Conservation (phyloP, 2,888 invertebrate genomes). For the Drosophila cyrtoloma region DNA sequence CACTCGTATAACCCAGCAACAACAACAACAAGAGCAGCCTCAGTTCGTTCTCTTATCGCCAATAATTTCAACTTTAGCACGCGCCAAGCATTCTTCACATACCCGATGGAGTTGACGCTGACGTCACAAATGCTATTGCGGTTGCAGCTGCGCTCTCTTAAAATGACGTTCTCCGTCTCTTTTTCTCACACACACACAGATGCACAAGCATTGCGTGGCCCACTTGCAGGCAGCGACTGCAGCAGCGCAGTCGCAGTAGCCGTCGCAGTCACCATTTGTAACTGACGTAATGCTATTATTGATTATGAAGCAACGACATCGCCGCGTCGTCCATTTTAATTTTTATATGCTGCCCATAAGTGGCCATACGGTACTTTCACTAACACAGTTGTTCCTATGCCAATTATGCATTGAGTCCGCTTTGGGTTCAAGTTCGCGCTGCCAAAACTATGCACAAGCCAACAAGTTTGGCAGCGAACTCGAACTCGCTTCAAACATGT, state of each 20-base stretch:
- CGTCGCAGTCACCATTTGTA: constrained; percentile 23
- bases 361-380: constrained; percentile 50
- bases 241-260: constrained; percentile 32
- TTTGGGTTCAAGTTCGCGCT: constrained; percentile 53
- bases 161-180: not conserved
- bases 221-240: constrained; percentile 46
- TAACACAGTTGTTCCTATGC: constrained; percentile 18
- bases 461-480: constrained; percentile 28
- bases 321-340: constrained; percentile 28
- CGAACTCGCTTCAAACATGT: constrained; percentile 14
- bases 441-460: constrained; percentile 1
- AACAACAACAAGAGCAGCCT: constrained; percentile 2
- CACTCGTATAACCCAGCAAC: not conserved
- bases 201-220: constrained; percentile 44
- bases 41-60: constrained; percentile 12
- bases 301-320: constrained; percentile 45
- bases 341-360: constrained; percentile 31
- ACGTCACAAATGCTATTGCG: constrained; percentile 16
- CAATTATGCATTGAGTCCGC: constrained; percentile 13
- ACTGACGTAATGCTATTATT: constrained; percentile 51
- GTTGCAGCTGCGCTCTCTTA: constrained; percentile 48
- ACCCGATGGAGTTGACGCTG: constrained; percentile 12
- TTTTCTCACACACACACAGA: constrained; percentile 5
- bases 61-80: constrained; percentile 43
- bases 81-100: constrained; percentile 46